Percentiles rank a stretch among this genome's conserved stretches.
Evolutionary conservation across 2,797 vertebrate species (phyloP).

Genomic region (Epinephelus coioides): DNA sequence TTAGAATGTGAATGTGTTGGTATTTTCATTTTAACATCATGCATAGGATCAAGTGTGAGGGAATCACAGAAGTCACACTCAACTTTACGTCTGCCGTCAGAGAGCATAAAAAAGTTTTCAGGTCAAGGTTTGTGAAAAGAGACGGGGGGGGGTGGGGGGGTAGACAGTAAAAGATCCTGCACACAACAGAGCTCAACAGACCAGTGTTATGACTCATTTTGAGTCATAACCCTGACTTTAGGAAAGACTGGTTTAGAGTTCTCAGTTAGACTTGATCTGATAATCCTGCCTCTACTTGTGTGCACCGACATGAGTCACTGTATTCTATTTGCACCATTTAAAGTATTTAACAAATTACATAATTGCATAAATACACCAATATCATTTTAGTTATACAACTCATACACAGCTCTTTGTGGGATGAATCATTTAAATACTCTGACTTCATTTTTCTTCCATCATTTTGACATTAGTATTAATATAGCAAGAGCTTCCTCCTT

Average conservation of each 20-base stretch:
- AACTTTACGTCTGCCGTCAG: too few species aligned
- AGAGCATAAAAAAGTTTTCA: too few species aligned
- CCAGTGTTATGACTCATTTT: too few species aligned
- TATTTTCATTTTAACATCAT: too few species aligned
- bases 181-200: too few species aligned
- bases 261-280: constrained; percentile 44
- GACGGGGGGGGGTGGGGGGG: too few species aligned
- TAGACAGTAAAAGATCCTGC: too few species aligned
- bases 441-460: constrained; percentile 63
- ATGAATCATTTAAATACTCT: constrained; percentile 59
- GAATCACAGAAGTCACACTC: too few species aligned
- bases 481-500: constrained; percentile 61
- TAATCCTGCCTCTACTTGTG: constrained; percentile 35
- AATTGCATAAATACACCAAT: constrained; percentile 55
- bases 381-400: constrained; percentile 46
- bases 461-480: constrained; percentile 70
- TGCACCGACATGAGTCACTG: constrained; percentile 50
- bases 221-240: too few species aligned
- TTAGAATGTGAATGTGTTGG: too few species aligned
- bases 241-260: background rate
- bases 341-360: constrained; percentile 63
- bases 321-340: constrained; percentile 46
- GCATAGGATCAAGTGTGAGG: too few species aligned
- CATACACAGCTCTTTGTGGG: constrained; percentile 19
- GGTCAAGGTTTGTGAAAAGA: too few species aligned